Evolutionary conservation across 1,140 invertebrate genomes (phyloP).

Genomic region (Drosophila azteca): DNA sequence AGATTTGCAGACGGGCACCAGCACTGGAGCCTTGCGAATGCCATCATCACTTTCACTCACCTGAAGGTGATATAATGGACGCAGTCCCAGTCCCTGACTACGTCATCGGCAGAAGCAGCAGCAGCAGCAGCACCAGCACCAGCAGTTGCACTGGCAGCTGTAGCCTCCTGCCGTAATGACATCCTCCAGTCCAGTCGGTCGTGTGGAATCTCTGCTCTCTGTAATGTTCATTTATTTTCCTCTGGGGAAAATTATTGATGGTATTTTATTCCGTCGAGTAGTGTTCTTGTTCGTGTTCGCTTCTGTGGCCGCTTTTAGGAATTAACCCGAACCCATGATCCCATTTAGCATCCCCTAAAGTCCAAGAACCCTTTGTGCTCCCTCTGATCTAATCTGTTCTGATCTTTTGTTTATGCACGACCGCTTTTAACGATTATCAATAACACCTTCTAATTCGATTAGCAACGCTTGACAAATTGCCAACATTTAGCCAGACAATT

Average conservation of each 20-base stretch:
- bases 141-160: conserved; percentile 27
- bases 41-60: conserved; percentile 82
- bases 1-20: conserved; percentile 68
- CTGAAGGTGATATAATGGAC: conserved; percentile 79
- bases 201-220: not conserved
- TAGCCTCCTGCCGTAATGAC: conserved; percentile 6
- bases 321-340: conserved; percentile 43
- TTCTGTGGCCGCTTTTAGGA: no score
- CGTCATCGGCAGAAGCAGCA: conserved; percentile 21
- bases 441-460: conserved; percentile 63
- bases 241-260: no score
- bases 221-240: no score
- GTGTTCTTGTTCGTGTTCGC: not conserved
- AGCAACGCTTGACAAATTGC: conserved; percentile 53
- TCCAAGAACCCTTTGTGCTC: conserved; percentile 36
- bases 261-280: conserved; percentile 2
- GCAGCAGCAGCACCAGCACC: conserved; percentile 31
- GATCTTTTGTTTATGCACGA: conserved; percentile 53
- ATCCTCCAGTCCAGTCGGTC: not conserved
- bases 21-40: conserved; percentile 54
- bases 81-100: conserved; percentile 46
- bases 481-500: conserved; percentile 61
- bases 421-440: conserved; percentile 32
- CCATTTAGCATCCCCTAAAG: conserved; percentile 44
- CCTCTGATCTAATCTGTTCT: conserved; percentile 12